These are phyloP conservation scores for Pholis gunnellus DNA, from an alignment of 2,113 vertebrate genomes.

Conservation along the genomic window DNA sequence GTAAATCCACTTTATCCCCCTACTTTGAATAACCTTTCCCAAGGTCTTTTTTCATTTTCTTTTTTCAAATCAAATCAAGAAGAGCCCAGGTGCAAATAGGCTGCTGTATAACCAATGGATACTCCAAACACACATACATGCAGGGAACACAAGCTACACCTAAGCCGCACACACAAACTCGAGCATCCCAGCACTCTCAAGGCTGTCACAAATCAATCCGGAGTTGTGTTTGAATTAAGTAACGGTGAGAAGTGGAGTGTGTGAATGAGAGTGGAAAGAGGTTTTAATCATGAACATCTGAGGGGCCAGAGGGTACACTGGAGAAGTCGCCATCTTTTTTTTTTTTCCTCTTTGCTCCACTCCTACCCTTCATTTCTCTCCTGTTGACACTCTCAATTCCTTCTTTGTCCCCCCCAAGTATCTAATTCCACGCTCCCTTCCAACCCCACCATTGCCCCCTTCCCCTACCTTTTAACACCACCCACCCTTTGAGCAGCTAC, in stretches of 20 bases:
- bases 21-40: constrained; percentile 62
- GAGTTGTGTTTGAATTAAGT: constrained; percentile 66
- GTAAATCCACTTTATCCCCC: constrained; percentile 65
- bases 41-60: constrained; percentile 43
- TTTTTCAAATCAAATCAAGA: constrained; percentile 54
- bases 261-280: constrained; percentile 48
- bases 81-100: constrained; percentile 49
- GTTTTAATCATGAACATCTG: constrained; percentile 69
- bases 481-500: constrained; percentile 5
- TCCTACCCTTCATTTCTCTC: constrained; percentile 44
- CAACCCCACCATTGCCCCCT: background rate
- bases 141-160: background rate
- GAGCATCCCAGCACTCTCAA: constrained; percentile 35
- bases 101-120: constrained; percentile 37
- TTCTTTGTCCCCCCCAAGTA: constrained; percentile 41
- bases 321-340: constrained; percentile 30
- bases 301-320: constrained; percentile 42
- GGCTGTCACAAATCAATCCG: constrained; percentile 68
- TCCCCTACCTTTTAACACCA: constrained; percentile 17
- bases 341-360: constrained; percentile 14
- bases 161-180: background rate
- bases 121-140: background rate
- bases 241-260: constrained; percentile 63
- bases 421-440: constrained; percentile 30
- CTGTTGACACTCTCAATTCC: constrained; percentile 40